These are phyloP conservation scores for Pinna nobilis DNA, from an alignment of 1,140 invertebrate genomes.

Conservation along the genomic window DNA sequence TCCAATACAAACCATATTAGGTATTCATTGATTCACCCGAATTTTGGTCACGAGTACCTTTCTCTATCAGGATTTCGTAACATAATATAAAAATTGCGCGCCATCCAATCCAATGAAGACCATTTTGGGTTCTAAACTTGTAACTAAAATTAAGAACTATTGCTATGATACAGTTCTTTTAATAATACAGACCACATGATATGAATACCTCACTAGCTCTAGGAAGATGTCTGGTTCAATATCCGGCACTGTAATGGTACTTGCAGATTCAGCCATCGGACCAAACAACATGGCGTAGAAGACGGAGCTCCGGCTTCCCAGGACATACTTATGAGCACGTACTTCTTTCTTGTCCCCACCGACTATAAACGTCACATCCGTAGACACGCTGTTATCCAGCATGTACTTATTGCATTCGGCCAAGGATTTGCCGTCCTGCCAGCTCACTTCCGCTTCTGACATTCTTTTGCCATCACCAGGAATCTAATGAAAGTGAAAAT, in stretches of 20 bases:
- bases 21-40: too few species aligned
- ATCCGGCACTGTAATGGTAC: constrained; percentile 13
- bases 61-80: too few species aligned
- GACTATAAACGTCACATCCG: constrained; percentile 49
- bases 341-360: constrained; percentile 23
- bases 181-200: too few species aligned
- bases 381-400: constrained; percentile 42
- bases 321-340: constrained; percentile 15
- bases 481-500: too few species aligned
- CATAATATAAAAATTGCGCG: background rate
- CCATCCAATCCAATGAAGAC: background rate
- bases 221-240: constrained; percentile 9
- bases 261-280: constrained; percentile 6
- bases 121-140: background rate
- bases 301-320: constrained; percentile 18
- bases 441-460: constrained; percentile 15
- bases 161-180: too few species aligned
- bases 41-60: too few species aligned
- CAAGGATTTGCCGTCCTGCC: constrained; percentile 18
- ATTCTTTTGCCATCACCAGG: too few species aligned
- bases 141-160: background rate
- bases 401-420: constrained; percentile 34
- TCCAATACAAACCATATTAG: too few species aligned
- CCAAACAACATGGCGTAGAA: constrained; percentile 31
- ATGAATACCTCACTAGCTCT: constrained; percentile 16